Evolutionary conservation across 2,797 vertebrate genomes (phyloP).

Genomic region (Natrix natrix): DNA sequence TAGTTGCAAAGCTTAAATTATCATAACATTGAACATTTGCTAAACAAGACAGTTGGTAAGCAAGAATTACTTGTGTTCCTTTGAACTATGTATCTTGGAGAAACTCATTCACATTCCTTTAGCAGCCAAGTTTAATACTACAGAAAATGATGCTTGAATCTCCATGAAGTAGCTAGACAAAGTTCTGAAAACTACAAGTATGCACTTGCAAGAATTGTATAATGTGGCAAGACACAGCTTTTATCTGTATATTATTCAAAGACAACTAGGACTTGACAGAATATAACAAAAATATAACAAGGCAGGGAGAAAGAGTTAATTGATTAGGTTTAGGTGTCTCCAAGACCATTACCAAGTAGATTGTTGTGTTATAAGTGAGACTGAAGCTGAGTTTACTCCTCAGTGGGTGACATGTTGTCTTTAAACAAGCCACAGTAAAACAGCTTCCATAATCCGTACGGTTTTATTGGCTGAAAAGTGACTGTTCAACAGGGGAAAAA

Average conservation of each 20-base stretch:
- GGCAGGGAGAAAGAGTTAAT: not conserved
- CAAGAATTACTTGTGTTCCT: not conserved
- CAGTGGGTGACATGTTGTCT: not conserved
- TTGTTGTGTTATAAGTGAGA: not conserved
- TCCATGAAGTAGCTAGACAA: not conserved
- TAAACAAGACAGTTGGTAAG: not conserved
- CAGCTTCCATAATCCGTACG: not conserved
- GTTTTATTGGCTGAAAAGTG: constrained; percentile 14
- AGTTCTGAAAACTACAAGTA: not conserved
- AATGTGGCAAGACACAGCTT: not conserved
- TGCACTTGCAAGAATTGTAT: not conserved
- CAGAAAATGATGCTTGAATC: not conserved
- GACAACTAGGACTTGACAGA: not conserved
- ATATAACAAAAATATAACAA: not conserved
- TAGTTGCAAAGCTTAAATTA: not conserved
- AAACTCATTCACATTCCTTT: not conserved
- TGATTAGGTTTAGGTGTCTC: not conserved
- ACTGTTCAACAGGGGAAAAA: not conserved
- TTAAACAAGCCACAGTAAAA: constrained; percentile 17
- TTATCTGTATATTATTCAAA: not conserved
- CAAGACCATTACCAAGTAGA: not conserved
- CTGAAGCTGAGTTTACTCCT: not conserved
- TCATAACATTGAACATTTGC: not conserved
- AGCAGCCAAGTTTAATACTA: not conserved
- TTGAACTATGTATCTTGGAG: not conserved